Conservation (phyloP, 2,797 vertebrate species). For the Scomberomorus guttatus region DNA sequence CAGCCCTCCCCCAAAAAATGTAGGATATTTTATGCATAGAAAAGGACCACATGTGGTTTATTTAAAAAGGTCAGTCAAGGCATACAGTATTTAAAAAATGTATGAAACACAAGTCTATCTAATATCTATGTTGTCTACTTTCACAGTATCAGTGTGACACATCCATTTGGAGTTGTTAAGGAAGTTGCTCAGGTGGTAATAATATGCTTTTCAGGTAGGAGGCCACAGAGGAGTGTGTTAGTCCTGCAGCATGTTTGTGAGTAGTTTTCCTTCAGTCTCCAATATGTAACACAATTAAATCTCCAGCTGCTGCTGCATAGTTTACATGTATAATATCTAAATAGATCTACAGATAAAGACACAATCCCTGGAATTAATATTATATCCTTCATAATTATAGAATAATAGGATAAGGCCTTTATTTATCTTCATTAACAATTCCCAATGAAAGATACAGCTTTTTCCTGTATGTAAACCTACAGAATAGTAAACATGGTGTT, state of each 20-base stretch:
- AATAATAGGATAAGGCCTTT: neutral
- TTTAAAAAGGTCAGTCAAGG: slow-evolving; percentile 11
- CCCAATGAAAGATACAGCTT: neutral
- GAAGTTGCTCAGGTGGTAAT: slow-evolving; percentile 11
- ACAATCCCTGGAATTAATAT: neutral
- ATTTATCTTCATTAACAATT: neutral
- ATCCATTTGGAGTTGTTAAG: slow-evolving; percentile 15
- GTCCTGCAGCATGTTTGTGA: neutral
- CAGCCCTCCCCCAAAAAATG: no score
- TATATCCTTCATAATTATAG: neutral
- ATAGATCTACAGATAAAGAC: neutral
- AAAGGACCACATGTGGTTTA: slow-evolving; percentile 3
- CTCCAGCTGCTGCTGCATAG: neutral
- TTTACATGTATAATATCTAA: neutral
- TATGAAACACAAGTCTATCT: neutral
- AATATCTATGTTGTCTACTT: neutral
- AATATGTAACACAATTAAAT: neutral
- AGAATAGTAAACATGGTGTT: no score
- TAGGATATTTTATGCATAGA: neutral
- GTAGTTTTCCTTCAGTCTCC: slow-evolving; percentile 6
- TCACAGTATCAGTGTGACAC: neutral
- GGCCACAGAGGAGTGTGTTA: slow-evolving; percentile 10
- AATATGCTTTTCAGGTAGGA: neutral
- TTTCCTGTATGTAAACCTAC: neutral
- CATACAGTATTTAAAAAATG: slow-evolving; percentile 3